phyloP scores from a whole-genome alignment of 2,797 vertebrate species.

The Sitta carolinensis region DNA sequence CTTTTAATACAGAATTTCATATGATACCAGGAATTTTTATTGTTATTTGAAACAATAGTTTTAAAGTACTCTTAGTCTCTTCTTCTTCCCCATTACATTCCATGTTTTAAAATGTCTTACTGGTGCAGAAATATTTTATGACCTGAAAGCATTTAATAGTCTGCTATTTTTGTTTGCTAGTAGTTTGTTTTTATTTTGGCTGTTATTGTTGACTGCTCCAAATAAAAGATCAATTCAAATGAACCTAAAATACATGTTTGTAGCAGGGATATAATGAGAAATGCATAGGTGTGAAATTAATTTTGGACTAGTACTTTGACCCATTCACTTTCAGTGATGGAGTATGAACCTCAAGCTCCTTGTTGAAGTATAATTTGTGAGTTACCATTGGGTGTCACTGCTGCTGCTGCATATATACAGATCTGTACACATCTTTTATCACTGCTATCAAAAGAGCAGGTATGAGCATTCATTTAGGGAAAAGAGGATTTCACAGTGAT shows the following conservation, averaged over 20 bases:
- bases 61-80: neutral
- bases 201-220: neutral
- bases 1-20: neutral
- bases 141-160: neutral
- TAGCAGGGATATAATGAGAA: neutral
- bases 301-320: neutral
- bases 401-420: neutral
- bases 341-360: neutral
- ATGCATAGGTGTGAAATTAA: neutral
- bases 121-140: neutral
- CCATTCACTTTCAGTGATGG: neutral
- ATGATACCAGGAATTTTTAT: neutral
- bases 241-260: neutral
- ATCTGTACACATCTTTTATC: neutral
- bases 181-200: neutral
- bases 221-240: neutral
- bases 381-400: conserved; percentile 13
- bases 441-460: neutral
- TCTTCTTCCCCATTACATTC: neutral
- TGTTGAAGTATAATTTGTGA: neutral
- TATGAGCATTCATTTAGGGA: neutral
- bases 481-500: neutral
- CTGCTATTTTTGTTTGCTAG: neutral
- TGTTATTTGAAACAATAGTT: neutral
- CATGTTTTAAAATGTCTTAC: neutral